phyloP scores from a whole-genome alignment of 2,888 invertebrate genomes.

The Erebia epiphron region DNA sequence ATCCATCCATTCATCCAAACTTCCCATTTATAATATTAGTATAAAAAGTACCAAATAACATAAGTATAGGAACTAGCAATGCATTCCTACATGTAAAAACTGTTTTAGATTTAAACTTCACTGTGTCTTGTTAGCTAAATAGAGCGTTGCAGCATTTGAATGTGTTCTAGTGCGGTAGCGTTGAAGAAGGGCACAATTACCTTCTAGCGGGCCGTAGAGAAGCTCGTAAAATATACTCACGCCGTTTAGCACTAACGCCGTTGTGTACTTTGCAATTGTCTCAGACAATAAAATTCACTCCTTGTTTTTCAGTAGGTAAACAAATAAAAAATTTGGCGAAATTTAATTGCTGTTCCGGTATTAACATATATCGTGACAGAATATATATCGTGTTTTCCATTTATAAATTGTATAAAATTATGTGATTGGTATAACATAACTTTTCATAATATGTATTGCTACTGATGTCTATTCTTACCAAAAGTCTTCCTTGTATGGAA shows the following conservation, averaged over 20 bases:
- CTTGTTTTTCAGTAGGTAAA: not conserved
- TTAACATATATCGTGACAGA: no score
- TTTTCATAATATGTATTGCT: no score
- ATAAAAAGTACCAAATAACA: no score
- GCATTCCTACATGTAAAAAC: not conserved
- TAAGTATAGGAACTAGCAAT: not conserved
- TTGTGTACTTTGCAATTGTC: not conserved
- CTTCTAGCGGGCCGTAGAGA: slow-evolving; percentile 6
- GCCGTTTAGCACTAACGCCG: not conserved
- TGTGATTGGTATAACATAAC: no score
- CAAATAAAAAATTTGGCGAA: not conserved
- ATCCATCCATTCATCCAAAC: no score
- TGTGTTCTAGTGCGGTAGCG: slow-evolving; percentile 1
- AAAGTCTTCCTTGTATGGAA: no score
- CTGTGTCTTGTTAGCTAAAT: slow-evolving; percentile 12
- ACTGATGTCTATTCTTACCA: no score
- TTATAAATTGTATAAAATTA: no score
- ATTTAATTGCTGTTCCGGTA: no score
- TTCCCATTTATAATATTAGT: no score
- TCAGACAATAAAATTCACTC: not conserved
- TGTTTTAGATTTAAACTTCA: not conserved
- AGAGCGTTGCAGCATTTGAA: slow-evolving; percentile 1
- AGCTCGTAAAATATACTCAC: slow-evolving; percentile 16
- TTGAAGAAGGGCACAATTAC: slow-evolving; percentile 12
- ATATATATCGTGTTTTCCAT: no score